Evolutionary conservation across 2,888 invertebrate genomes (phyloP).

Genomic region (Xestoiulus laeticollis): DNA sequence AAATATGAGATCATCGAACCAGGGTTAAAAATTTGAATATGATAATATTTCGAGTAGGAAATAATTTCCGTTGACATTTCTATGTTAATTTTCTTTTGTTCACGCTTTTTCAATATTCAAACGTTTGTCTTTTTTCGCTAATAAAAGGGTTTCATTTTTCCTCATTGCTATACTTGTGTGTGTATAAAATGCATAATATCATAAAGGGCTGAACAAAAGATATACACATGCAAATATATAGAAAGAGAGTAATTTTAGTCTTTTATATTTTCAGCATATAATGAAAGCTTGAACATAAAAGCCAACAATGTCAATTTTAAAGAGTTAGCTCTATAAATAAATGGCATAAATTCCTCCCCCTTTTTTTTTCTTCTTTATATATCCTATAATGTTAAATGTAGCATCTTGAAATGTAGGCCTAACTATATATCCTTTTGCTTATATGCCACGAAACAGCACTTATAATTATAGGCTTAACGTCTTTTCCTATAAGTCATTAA

Average conservation of each 20-base stretch:
- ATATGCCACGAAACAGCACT: neutral
- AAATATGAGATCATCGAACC: too few species aligned
- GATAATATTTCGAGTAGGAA: neutral
- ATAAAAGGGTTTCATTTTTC: neutral
- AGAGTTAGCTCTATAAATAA: too few species aligned
- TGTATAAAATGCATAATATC: too few species aligned
- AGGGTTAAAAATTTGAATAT: neutral
- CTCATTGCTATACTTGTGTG: neutral
- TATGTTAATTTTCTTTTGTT: neutral
- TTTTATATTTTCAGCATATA: neutral
- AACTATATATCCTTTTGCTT: too few species aligned
- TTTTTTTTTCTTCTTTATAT: neutral
- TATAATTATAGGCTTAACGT: slow-evolving; percentile 26
- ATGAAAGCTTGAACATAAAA: neutral
- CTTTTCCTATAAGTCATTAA: slow-evolving; percentile 23
- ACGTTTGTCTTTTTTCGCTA: neutral
- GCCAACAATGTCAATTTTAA: slow-evolving; percentile 13
- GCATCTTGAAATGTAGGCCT: neutral
- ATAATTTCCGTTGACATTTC: neutral
- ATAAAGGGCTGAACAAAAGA: neutral
- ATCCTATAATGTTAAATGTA: neutral
- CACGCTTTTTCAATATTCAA: neutral
- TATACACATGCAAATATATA: too few species aligned
- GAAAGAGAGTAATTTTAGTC: neutral
- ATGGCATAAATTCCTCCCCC: neutral